Conservation (phyloP, 2,888 invertebrate genomes). For the Noctua fimbriata region DNA sequence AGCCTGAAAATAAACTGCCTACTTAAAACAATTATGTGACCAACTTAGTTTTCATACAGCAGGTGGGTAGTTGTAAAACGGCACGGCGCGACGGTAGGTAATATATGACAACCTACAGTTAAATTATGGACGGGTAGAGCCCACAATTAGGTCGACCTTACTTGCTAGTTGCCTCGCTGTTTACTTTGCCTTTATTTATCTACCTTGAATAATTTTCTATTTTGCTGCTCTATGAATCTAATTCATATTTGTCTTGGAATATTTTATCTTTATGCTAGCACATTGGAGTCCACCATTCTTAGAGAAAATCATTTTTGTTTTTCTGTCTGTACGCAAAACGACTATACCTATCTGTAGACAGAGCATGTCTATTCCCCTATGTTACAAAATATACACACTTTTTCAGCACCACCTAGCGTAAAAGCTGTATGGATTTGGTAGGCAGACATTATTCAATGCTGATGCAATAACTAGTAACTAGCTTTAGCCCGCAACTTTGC, state of each 20-base stretch:
- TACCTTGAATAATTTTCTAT: not conserved
- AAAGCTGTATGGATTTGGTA: not conserved
- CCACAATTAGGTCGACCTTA: constrained; percentile 80
- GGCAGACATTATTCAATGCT: no score
- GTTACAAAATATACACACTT: not conserved
- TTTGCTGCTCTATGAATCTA: not conserved
- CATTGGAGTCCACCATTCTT: no score
- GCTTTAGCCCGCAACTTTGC: not conserved
- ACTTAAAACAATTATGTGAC: not conserved
- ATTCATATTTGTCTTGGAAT: not conserved
- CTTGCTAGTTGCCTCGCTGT: constrained; percentile 60
- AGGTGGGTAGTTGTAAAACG: constrained; percentile 5
- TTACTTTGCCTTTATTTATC: constrained; percentile 43
- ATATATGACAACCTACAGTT: constrained; percentile 42
- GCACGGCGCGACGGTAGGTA: constrained; percentile 2
- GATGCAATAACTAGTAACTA: not conserved
- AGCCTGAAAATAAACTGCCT: not conserved
- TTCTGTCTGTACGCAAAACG: not conserved
- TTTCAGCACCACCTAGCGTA: not conserved
- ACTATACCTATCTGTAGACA: not conserved
- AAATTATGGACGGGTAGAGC: constrained; percentile 77
- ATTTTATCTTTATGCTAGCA: not conserved
- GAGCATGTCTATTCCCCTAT: not conserved
- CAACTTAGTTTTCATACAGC: not conserved
- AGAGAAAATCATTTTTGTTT: not conserved